These are phyloP conservation scores for Napeogenes sylphis DNA, from an alignment of 2,888 invertebrate genomes.

Conservation along the genomic window DNA sequence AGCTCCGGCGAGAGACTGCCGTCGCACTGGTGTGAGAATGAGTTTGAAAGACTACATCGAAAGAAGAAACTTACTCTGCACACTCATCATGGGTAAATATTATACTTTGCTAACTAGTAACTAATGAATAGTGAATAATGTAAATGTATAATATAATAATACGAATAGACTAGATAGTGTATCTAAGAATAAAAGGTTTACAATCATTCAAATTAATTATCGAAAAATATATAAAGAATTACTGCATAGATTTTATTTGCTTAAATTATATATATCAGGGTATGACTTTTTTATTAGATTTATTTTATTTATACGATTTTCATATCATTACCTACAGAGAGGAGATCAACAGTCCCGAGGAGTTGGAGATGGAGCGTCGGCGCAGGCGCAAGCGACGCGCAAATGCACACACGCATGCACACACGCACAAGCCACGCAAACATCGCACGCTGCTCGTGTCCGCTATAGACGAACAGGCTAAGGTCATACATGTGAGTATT, in stretches of 20 bases:
- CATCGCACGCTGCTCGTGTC: conserved; percentile 70
- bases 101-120: no score
- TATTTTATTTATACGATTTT: background rate
- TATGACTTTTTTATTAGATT: no score
- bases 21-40: conserved; percentile 71
- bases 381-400: conserved; percentile 51
- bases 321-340: conserved; percentile 33
- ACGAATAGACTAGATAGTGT: no score
- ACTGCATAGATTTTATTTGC: no score
- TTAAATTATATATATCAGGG: no score
- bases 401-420: conserved; percentile 35
- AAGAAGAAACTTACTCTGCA: conserved; percentile 64
- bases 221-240: no score
- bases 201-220: no score
- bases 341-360: conserved; percentile 58
- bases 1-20: conserved; percentile 63
- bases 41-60: conserved; percentile 56
- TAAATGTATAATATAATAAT: no score
- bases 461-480: conserved; percentile 73
- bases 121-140: no score
- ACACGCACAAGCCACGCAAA: conserved; percentile 57
- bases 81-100: conserved; percentile 42
- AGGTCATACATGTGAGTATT: conserved; percentile 70
- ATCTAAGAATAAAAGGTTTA: no score
- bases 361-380: conserved; percentile 63